Percentiles rank a stretch among this genome's conserved stretches.
phyloP scores from a whole-genome alignment of 2,113 vertebrate genomes.

The Nibea albiflora region DNA sequence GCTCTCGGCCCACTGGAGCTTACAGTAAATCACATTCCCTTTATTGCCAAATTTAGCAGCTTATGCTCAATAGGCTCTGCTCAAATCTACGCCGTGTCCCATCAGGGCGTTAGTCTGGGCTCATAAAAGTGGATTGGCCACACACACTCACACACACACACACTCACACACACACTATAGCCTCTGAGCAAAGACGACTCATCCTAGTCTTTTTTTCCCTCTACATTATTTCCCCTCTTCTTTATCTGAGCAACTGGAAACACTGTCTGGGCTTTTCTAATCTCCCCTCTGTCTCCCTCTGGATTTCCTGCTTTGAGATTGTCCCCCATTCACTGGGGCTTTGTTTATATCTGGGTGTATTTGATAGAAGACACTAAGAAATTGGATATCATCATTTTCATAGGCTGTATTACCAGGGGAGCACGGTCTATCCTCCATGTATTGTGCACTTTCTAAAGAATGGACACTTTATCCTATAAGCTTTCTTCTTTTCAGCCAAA shows the following conservation, averaged over 20 bases:
- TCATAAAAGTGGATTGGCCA: conserved; percentile 94
- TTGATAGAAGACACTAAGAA: conserved; percentile 70
- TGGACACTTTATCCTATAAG: conserved; percentile 69
- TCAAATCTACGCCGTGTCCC: conserved; percentile 93
- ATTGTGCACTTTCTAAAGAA: conserved; percentile 48
- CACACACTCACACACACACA: conserved; percentile 77
- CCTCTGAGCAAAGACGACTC: conserved; percentile 84
- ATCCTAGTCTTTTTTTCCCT: conserved; percentile 86
- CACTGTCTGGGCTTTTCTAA: conserved; percentile 62
- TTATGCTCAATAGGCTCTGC: conserved; percentile 97
- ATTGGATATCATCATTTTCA: conserved; percentile 73
- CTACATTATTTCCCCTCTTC: conserved; percentile 89
- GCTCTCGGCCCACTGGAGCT: conserved; percentile 85
- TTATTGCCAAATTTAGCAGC: conserved; percentile 99
- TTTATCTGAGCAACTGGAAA: conserved; percentile 74
- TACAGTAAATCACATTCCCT: conserved; percentile 98
- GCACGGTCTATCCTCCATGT: conserved; percentile 27
- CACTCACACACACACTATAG: conserved; percentile 58
- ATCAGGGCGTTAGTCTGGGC: conserved; percentile 94
- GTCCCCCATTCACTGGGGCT: conserved; percentile 87
- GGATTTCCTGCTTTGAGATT: conserved; percentile 75
- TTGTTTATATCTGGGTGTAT: conserved; percentile 69
- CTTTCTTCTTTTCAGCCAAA: conserved; percentile 57
- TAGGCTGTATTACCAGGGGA: conserved; percentile 71
- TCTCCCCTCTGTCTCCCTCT: conserved; percentile 60